Percentiles rank a stretch among this genome's conserved stretches.
These are phyloP conservation scores for Drosophila repletoides DNA, from an alignment of 1,140 invertebrate genomes.

Conservation along the genomic window DNA sequence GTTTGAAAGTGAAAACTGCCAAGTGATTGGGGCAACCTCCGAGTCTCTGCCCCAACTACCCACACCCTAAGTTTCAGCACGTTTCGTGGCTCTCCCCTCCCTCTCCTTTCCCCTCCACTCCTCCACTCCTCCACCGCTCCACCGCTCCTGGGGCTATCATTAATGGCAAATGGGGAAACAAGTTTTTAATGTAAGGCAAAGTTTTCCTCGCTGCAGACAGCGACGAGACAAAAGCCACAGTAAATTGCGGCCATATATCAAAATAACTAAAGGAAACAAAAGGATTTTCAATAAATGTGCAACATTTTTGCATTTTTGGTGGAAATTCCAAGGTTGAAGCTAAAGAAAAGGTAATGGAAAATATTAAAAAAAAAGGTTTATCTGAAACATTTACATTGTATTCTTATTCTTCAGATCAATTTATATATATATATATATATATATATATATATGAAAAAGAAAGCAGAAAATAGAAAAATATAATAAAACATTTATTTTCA, in stretches of 20 bases:
- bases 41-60: background rate
- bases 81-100: background rate
- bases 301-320: background rate
- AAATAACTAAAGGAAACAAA: background rate
- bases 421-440: background rate
- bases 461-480: too few species aligned
- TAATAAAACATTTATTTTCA: too few species aligned
- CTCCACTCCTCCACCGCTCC: too few species aligned
- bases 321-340: background rate
- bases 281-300: background rate
- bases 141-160: too few species aligned
- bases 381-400: too few species aligned
- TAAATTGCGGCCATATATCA: slow-evolving; percentile 2
- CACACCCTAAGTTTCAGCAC: background rate
- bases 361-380: too few species aligned
- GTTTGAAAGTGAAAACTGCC: slow-evolving; percentile 45
- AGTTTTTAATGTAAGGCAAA: slow-evolving; percentile 38
- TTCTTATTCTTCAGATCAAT: background rate
- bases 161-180: slow-evolving; percentile 25
- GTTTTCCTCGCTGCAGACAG: slow-evolving; percentile 27
- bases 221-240: slow-evolving; percentile 37
- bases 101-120: background rate
- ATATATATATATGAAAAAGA: background rate
- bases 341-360: too few species aligned
- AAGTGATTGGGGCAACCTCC: slow-evolving; percentile 9